Evolutionary conservation across 2,797 vertebrate genomes (phyloP), one percentile per base, ranked within the genome.

Genomic region (Takifugu ocellatus): DNA sequence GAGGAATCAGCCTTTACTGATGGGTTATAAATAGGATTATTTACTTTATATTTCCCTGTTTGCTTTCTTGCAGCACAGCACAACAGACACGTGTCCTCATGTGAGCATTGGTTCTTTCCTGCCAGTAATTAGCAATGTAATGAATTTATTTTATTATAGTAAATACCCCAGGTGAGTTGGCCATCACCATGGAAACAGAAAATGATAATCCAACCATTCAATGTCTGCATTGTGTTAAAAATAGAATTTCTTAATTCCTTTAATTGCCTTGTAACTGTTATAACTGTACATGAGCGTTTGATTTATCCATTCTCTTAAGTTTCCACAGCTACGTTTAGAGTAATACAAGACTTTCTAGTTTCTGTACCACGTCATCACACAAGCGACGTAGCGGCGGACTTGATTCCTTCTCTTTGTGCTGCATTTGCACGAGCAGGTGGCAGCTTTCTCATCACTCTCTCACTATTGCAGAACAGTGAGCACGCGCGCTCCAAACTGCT

Each of bases 1-100:
- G 10, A 29, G 66, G 55, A 69, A 56, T 68, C 59, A 25, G 54
- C 67, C 50, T 25, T 64, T 58, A 74, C 44, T 68, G 61, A 63
- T 68, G 77, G 45, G 66, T 65, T 63, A 68, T 75, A 61, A 70
- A 70, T 56, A 36, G 63, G 73, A 78, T 83, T 73, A 62, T 54
- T 58, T 42, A 45, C 49, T 63, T 56, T 51, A 48, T 54, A 76
- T 78, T 74, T 61, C 70, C 77, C 54, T 61, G 21, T 56, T 75
- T 68, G 52, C 44, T 47, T 65, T 57, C 54, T 24, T 25, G 43
- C 3, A 48, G 36, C 42, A 21, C 42, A n/a, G 14, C 24, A 43
- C 6, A 10, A 46, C 46, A 67, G 51, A 56, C 3, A 49, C 7
- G 21, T 1, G 0, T 59, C 16, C 39, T 17, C 43, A 51, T 33